Percentiles rank a stretch among this genome's conserved stretches.
These are phyloP conservation scores for Euphysa ruthae DNA, from an alignment of 30 jellyfish, hydroid and myxozoan species.

Conservation along the genomic window DNA sequence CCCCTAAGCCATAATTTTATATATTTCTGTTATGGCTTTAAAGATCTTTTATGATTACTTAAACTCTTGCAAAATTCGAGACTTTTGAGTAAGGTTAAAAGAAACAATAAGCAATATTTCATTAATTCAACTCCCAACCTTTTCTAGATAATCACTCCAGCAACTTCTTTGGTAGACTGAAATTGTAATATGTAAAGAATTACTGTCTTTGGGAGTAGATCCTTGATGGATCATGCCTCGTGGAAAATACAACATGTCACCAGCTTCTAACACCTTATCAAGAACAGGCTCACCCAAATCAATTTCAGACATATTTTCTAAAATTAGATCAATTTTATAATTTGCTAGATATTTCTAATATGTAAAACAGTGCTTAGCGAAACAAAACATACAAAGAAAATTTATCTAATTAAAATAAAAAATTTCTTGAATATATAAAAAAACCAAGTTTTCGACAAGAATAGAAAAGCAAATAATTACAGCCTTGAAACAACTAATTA, in stretches of 20 bases:
- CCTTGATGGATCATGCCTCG: constrained; percentile 91
- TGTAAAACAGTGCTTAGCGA: neutral
- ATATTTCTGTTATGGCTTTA: too few relatives aligned
- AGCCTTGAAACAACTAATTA: too few relatives aligned
- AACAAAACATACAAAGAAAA: too few relatives aligned
- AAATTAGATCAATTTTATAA: neutral
- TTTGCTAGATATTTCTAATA: neutral
- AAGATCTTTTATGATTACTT: too few relatives aligned
- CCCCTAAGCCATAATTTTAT: too few relatives aligned
- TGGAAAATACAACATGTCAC: constrained; percentile 81
- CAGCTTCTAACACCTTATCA: constrained; percentile 73
- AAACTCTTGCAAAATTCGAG: too few relatives aligned
- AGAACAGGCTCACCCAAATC: constrained; percentile 73
- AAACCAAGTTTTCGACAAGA: too few relatives aligned
- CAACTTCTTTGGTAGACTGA: constrained; percentile 61
- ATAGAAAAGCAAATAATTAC: too few relatives aligned
- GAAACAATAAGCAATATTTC: too few relatives aligned
- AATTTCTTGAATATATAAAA: neutral
- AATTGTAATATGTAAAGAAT: constrained; percentile 72
- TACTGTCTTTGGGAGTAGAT: constrained; percentile 47
- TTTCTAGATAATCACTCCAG: constrained; percentile 86
- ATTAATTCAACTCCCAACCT: too few relatives aligned
- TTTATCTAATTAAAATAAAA: neutral
- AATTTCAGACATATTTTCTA: constrained; percentile 55
- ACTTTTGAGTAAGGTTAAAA: too few relatives aligned